Percentiles rank a stretch among this genome's conserved stretches.
phyloP scores from a whole-genome alignment of 1,140 invertebrate species.

The Ericerus pela region DNA sequence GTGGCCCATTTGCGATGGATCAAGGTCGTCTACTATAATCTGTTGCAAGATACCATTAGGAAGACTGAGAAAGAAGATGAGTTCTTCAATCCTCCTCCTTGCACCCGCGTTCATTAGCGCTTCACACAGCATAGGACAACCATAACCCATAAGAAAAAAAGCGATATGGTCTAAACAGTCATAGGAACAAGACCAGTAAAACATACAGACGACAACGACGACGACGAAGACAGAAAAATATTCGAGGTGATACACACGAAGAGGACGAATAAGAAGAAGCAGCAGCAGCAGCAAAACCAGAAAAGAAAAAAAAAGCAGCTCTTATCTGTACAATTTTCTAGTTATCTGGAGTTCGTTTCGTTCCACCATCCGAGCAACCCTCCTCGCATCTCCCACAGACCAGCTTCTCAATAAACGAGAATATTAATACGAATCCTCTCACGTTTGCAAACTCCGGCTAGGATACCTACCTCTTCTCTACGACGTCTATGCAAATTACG shows the following conservation, averaged over 20 bases:
- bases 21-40: conserved; percentile 8
- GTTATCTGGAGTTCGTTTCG: neutral
- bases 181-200: too few relatives aligned
- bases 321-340: conserved; percentile 4
- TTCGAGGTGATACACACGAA: too few relatives aligned
- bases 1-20: conserved; percentile 8
- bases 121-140: too few relatives aligned
- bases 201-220: too few relatives aligned
- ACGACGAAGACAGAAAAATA: too few relatives aligned
- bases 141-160: too few relatives aligned
- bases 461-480: too few relatives aligned
- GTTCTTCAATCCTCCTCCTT: neutral
- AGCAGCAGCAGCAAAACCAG: too few relatives aligned
- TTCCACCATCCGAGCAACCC: neutral
- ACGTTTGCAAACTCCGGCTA: neutral
- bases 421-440: conserved; percentile 1
- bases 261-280: too few relatives aligned
- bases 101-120: conserved; percentile 7
- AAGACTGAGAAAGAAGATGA: conserved; percentile 6
- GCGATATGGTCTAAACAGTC: too few relatives aligned
- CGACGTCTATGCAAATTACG: conserved; percentile 5
- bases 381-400: neutral
- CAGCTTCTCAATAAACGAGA: conserved; percentile 7
- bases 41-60: neutral
- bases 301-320: too few relatives aligned